Conservation (phyloP, 2,113 vertebrate genomes). For the Heterotilapia buettikoferi region DNA sequence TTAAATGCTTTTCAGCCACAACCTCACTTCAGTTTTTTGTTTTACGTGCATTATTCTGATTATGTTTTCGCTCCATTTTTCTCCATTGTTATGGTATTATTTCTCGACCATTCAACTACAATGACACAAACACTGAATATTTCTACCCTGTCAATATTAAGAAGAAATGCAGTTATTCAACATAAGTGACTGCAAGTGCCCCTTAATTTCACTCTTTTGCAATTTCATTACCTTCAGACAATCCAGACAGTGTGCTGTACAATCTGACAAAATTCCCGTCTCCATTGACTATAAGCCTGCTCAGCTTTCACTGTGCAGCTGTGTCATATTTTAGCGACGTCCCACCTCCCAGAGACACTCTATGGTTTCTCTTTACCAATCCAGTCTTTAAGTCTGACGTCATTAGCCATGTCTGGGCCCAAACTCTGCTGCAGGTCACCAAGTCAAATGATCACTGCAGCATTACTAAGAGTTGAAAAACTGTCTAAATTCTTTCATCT, state of each 20-base stretch:
- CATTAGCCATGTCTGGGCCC: neutral
- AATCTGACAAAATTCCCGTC: neutral
- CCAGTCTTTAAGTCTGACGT: neutral
- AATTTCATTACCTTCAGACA: neutral
- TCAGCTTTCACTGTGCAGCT: neutral
- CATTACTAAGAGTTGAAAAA: neutral
- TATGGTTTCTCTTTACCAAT: neutral
- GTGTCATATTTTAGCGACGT: rapidly evolving
- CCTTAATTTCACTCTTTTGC: neutral
- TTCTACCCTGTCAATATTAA: neutral
- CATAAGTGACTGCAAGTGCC: neutral
- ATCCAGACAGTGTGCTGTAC: neutral
- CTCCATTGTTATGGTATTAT: neutral
- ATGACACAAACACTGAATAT: neutral
- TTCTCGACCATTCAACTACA: neutral
- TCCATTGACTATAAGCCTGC: neutral
- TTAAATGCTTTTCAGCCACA: neutral
- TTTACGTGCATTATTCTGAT: neutral
- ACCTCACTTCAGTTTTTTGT: neutral
- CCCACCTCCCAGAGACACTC: neutral
- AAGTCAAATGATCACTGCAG: neutral
- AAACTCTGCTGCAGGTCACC: neutral
- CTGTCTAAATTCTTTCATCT: neutral
- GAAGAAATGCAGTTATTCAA: neutral
- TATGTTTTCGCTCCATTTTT: neutral